Evolutionary conservation across 2,113 vertebrate genomes (phyloP).

Genomic region (Grammatotria lemairii): DNA sequence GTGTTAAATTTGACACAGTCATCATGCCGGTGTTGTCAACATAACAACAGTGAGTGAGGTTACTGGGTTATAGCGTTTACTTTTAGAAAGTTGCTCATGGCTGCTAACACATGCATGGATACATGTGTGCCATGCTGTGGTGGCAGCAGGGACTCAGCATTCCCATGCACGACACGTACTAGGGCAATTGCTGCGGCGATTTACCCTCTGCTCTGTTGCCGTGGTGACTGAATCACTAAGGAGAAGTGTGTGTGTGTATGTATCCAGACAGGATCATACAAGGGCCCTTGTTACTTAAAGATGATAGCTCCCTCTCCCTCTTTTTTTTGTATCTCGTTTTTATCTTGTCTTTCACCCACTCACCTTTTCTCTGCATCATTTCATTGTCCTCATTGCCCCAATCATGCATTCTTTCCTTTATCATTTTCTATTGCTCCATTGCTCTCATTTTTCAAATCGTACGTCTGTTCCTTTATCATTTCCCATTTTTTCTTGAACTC

Average conservation of each 20-base stretch:
- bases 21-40: background rate
- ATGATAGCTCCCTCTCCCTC: background rate
- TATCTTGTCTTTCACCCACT: background rate
- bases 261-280: slow-evolving; percentile 44
- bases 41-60: background rate
- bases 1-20: background rate
- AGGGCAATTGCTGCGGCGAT: slow-evolving; percentile 62
- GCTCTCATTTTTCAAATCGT: background rate
- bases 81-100: background rate
- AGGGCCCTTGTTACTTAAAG: slow-evolving; percentile 49
- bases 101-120: background rate
- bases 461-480: background rate
- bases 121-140: background rate
- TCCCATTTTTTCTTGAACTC: background rate
- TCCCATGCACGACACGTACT: slow-evolving; percentile 71
- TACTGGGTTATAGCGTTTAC: background rate
- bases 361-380: background rate
- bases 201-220: slow-evolving; percentile 74
- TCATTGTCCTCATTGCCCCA: background rate
- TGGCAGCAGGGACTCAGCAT: slow-evolving; percentile 41
- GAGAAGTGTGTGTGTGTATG: slow-evolving; percentile 4
- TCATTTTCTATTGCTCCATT: background rate
- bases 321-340: background rate
- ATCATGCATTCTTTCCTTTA: background rate
- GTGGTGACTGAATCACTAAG: slow-evolving; percentile 67